Evolutionary conservation across 2,113 vertebrate genomes (phyloP).

Genomic region (Hippocampus guttulatus): DNA sequence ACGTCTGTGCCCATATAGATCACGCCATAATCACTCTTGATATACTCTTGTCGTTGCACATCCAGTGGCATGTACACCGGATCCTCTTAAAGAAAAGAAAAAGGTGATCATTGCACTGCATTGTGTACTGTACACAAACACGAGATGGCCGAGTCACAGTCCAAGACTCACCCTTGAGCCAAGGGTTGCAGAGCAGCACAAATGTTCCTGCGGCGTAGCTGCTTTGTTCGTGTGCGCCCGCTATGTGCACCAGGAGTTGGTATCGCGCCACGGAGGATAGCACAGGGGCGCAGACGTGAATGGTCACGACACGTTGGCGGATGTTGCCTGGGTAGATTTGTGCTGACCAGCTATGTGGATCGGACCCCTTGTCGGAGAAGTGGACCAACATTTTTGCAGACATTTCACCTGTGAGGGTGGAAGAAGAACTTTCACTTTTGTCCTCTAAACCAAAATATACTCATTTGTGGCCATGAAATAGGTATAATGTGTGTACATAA

Average conservation of each 20-base stretch:
- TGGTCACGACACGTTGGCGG: slow-evolving; percentile 16
- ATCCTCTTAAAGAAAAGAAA: slow-evolving; percentile 45
- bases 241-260: slow-evolving; percentile 38
- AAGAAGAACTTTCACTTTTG: not conserved
- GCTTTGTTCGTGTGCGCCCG: not conserved
- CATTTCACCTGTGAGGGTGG: slow-evolving; percentile 25
- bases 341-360: slow-evolving; percentile 40
- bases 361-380: not conserved
- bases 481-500: not conserved
- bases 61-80: slow-evolving; percentile 55
- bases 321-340: slow-evolving; percentile 12
- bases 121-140: not conserved
- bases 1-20: slow-evolving; percentile 50
- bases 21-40: slow-evolving; percentile 56
- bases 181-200: slow-evolving; percentile 62
- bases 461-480: too few relatives aligned
- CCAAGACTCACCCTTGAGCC: slow-evolving; percentile 42
- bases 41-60: slow-evolving; percentile 47
- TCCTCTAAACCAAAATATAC: not conserved
- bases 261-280: slow-evolving; percentile 47
- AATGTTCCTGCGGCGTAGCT: slow-evolving; percentile 39
- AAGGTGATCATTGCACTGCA: not conserved
- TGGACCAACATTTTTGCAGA: slow-evolving; percentile 36
- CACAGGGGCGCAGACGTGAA: slow-evolving; percentile 51
- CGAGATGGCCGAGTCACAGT: not conserved